A percentile compares a stretch with the other conserved stretches of the same genome.
Evolutionary conservation across 2,113 vertebrate genomes (phyloP).

Genomic region (Indicator indicator): DNA sequence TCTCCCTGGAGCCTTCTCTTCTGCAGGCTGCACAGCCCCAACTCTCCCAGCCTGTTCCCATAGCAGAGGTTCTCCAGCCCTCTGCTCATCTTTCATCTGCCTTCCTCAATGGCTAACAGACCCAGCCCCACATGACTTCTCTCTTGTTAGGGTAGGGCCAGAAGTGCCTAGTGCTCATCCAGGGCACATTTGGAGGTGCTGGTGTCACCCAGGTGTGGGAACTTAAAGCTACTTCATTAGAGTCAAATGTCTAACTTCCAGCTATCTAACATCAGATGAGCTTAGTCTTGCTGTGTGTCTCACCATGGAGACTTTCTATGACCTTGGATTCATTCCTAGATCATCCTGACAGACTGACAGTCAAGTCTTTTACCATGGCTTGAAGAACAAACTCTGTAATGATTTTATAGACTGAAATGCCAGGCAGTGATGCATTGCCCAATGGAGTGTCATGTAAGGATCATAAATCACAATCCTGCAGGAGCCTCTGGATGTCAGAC

Average conservation of each 20-base stretch:
- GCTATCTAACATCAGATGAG: accelerated
- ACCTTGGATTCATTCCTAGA: not conserved
- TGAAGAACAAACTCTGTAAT: not conserved
- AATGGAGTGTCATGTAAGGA: not conserved
- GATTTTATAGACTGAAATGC: constrained; percentile 12
- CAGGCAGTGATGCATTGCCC: constrained; percentile 8
- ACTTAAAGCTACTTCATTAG: not conserved
- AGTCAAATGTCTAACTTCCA: not conserved
- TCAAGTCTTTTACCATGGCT: not conserved
- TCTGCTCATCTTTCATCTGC: not conserved
- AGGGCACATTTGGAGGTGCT: not conserved
- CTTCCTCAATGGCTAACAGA: not conserved
- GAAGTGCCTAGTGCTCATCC: not conserved
- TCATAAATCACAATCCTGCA: not conserved
- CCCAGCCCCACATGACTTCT: not conserved
- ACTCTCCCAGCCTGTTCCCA: too few relatives aligned
- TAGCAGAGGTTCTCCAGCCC: too few relatives aligned
- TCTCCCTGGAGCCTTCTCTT: too few relatives aligned
- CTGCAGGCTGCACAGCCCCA: too few relatives aligned
- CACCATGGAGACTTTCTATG: not conserved
- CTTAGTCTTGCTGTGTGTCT: not conserved
- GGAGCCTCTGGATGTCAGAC: constrained; percentile 21
- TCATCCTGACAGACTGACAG: not conserved
- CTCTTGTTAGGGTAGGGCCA: not conserved
- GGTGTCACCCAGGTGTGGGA: not conserved